Evolutionary conservation across 2,888 invertebrate genomes (phyloP).

Genomic region (Epinotia bilunana): DNA sequence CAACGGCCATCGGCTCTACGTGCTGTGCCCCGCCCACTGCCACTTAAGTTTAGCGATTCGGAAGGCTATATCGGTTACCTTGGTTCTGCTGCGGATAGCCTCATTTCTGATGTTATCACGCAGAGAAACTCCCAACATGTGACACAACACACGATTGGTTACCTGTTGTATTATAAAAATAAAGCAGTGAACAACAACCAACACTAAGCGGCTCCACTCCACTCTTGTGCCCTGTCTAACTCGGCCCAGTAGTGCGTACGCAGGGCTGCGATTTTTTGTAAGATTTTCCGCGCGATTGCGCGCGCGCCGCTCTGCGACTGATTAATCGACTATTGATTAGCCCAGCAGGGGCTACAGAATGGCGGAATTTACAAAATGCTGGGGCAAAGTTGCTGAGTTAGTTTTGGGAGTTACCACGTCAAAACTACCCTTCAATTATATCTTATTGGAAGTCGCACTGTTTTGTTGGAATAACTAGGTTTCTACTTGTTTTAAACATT

Average conservation of each 20-base stretch:
- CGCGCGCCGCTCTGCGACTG: slow-evolving; percentile 75
- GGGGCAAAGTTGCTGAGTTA: slow-evolving; percentile 7
- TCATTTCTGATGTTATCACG: no score
- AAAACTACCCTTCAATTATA: background rate
- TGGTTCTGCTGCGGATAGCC: no score
- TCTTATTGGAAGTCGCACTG: background rate
- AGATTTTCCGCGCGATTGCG: slow-evolving; percentile 81
- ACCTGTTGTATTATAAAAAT: no score
- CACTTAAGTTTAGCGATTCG: no score
- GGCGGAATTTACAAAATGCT: slow-evolving; percentile 32
- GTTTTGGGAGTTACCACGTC: background rate
- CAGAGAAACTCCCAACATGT: no score
- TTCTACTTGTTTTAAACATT: background rate
- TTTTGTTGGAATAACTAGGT: background rate
- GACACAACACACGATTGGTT: no score
- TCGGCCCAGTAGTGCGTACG: slow-evolving; percentile 47
- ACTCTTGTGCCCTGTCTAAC: slow-evolving; percentile 30
- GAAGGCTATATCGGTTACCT: no score
- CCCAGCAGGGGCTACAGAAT: slow-evolving; percentile 53
- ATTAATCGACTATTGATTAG: slow-evolving; percentile 83
- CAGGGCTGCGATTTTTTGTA: slow-evolving; percentile 78
- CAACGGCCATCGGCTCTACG: no score
- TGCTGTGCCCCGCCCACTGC: no score
- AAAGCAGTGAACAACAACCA: no score
- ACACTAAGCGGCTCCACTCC: slow-evolving; percentile 11